These are phyloP conservation scores for Copidosoma aretas DNA, from an alignment of 2,888 invertebrate genomes.

Conservation along the genomic window DNA sequence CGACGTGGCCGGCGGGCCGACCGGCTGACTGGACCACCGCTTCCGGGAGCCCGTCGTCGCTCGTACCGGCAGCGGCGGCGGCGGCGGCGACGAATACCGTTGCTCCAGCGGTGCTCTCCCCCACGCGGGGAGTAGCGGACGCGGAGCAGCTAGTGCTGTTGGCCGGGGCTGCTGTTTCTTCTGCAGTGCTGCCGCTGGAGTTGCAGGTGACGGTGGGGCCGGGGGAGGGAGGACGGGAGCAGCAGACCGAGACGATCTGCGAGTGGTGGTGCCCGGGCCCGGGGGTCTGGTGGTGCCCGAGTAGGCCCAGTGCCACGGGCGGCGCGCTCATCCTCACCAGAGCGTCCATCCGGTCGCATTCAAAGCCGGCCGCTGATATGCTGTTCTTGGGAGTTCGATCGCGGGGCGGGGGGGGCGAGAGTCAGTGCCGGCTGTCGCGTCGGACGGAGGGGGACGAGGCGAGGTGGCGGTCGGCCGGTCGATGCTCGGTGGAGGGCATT, in stretches of 20 bases:
- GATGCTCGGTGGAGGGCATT: too few relatives aligned
- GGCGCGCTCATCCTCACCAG: conserved; percentile 55
- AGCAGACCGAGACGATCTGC: neutral
- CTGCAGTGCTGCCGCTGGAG: too few relatives aligned
- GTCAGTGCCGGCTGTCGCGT: too few relatives aligned
- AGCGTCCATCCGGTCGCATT: conserved; percentile 49
- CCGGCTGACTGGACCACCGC: conserved; percentile 38
- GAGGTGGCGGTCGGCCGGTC: too few relatives aligned
- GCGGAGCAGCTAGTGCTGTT: neutral
- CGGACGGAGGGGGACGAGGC: too few relatives aligned
- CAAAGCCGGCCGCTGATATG: neutral
- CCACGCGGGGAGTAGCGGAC: neutral
- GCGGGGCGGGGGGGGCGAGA: too few relatives aligned
- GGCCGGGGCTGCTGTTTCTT: too few relatives aligned
- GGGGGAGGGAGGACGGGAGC: neutral
- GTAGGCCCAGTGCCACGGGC: conserved; percentile 37
- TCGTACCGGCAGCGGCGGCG: conserved; percentile 44
- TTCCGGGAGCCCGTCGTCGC: conserved; percentile 56
- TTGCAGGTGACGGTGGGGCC: neutral
- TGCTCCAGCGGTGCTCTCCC: conserved; percentile 53
- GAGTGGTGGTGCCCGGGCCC: neutral
- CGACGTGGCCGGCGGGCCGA: conserved; percentile 65
- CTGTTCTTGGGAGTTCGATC: too few relatives aligned
- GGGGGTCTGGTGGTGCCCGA: conserved; percentile 40
- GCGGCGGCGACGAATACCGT: conserved; percentile 63